phyloP scores from a whole-genome alignment of 2,888 invertebrate species.

The Cosmopolites sordidus region DNA sequence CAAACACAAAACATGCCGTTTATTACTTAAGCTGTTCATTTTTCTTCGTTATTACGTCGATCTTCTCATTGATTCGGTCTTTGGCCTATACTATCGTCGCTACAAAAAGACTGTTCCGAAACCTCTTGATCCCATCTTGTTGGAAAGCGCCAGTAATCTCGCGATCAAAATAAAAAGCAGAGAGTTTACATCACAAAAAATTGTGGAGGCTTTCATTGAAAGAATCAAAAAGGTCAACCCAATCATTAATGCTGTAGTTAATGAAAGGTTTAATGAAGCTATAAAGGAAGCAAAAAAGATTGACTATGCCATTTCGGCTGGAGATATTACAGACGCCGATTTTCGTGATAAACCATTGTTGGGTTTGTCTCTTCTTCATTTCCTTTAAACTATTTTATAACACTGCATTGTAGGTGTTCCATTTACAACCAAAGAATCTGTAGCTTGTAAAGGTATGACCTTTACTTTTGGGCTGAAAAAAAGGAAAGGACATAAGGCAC shows the following conservation, averaged over 20 bases:
- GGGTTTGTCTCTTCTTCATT: slow-evolving; percentile 45
- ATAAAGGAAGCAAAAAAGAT: slow-evolving; percentile 70
- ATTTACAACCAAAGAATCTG: slow-evolving; percentile 88
- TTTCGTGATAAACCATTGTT: slow-evolving; percentile 73
- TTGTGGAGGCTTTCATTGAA: slow-evolving; percentile 70
- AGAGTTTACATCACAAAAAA: slow-evolving; percentile 61
- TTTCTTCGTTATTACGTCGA: slow-evolving; percentile 52
- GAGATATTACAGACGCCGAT: slow-evolving; percentile 57
- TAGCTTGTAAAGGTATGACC: slow-evolving; percentile 68
- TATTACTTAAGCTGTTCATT: slow-evolving; percentile 19
- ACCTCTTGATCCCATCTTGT: slow-evolving; percentile 46
- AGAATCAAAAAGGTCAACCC: slow-evolving; percentile 72
- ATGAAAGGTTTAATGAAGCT: slow-evolving; percentile 73
- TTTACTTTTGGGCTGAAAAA: slow-evolving; percentile 64
- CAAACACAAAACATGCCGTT: not conserved
- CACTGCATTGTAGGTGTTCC: slow-evolving; percentile 67
- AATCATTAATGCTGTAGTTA: slow-evolving; percentile 77
- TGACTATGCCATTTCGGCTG: slow-evolving; percentile 62
- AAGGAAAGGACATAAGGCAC: slow-evolving; percentile 59
- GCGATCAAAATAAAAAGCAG: slow-evolving; percentile 63
- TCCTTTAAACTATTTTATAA: not conserved
- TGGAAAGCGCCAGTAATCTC: slow-evolving; percentile 63
- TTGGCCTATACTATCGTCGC: slow-evolving; percentile 44
- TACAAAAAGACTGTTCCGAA: slow-evolving; percentile 36
- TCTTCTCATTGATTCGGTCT: slow-evolving; percentile 46